Percentiles rank a stretch among this genome's conserved stretches.
These are phyloP conservation scores for Sylvietta virens DNA, from an alignment of 2,113 vertebrate species.

Conservation along the genomic window DNA sequence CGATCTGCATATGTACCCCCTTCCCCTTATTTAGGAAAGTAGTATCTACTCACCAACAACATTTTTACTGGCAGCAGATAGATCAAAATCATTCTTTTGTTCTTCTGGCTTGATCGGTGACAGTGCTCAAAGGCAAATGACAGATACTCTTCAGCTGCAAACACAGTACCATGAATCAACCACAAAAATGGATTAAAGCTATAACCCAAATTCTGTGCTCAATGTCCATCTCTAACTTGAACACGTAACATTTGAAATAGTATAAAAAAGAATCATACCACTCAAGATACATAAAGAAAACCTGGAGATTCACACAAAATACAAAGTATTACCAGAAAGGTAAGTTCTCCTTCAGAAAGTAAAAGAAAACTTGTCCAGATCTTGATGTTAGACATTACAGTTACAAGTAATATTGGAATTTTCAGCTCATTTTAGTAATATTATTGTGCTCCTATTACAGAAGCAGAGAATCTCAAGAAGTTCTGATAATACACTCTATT, in stretches of 20 bases:
- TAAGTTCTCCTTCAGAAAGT: background rate
- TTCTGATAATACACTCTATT: background rate
- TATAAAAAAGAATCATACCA: background rate
- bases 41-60: conserved; percentile 82
- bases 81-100: conserved; percentile 96
- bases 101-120: conserved; percentile 91
- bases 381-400: background rate
- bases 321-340: background rate
- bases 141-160: conserved; percentile 89
- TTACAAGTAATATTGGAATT: background rate
- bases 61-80: conserved; percentile 97
- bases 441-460: background rate
- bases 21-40: background rate
- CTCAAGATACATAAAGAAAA: background rate
- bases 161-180: background rate
- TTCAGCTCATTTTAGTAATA: background rate
- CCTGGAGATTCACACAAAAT: background rate
- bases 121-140: conserved; percentile 93
- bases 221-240: background rate
- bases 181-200: background rate
- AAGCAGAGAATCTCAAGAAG: background rate
- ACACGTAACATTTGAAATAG: background rate
- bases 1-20: background rate
- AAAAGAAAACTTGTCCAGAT: background rate
- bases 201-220: background rate